Evolutionary conservation across 2,888 invertebrate species (phyloP), one percentile per base, ranked within the genome.

Genomic region (Drosophila nr. perissopoda): DNA sequence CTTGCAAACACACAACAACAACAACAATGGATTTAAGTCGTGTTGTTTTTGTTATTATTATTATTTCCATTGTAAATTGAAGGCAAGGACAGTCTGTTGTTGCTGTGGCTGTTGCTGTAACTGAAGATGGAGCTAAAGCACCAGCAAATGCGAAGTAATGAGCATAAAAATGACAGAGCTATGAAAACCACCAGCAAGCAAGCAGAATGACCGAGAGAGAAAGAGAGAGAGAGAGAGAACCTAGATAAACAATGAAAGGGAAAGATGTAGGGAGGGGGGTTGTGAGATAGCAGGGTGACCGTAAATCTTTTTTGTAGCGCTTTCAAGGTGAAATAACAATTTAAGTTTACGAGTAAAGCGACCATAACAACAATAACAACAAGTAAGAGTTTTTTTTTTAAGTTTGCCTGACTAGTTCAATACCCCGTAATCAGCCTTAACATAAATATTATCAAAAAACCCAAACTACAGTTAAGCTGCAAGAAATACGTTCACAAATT

Each of bases 311-410:
- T 82, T 84, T 87, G 82, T 76, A 62, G 75, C 82, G 77, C 89
- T 88, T 77, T 88, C 81, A 90, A 90, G 89, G 89, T 90, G 82
- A 90, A 90, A 89, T 89, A 89, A 90, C 79, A 85, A 89, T 90
- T 88, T 88, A 88, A 88, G 90, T 89, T 90, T 89, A 78, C 68
- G 81, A 81, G 62, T 68, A 65, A 69, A 57, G 66, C 79, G 61
- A 60, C 71, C 63, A 76, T 59, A 74, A 51, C 34, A 62, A 66
- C 63, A 74, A 53, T 52, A 67, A 62, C 56, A 70, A 40, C 46
- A 53, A 59, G 27, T 40, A 42, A 33, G 4, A 2, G 16, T 16
- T 46, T 25, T 46, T 16, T 46, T 8, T 0, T 46, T 8, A 8
- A 25, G 16, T 16, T 4, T 16, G 16, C 25, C 46, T 0, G 46